These are phyloP conservation scores for Cynaeus angustus DNA, from an alignment of 2,888 invertebrate genomes.

Conservation along the genomic window DNA sequence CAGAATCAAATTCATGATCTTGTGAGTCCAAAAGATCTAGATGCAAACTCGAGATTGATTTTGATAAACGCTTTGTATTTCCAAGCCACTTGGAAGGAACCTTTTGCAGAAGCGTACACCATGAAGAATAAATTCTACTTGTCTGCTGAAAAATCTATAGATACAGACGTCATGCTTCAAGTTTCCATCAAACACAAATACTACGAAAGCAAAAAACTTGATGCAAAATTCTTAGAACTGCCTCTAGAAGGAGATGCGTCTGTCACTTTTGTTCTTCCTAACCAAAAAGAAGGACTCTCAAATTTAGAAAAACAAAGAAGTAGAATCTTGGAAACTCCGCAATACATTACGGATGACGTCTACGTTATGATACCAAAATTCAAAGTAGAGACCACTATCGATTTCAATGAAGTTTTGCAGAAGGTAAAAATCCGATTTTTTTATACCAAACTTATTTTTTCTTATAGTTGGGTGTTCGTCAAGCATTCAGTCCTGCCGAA, in stretches of 20 bases:
- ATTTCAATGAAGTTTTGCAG: slow-evolving; percentile 40
- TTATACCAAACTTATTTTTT: too few relatives aligned
- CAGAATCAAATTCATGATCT: slow-evolving; percentile 3
- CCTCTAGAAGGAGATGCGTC: slow-evolving; percentile 51
- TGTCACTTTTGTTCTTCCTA: slow-evolving; percentile 52
- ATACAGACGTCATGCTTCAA: not conserved
- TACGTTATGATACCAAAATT: slow-evolving; percentile 52
- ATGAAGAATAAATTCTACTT: not conserved
- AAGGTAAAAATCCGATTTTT: too few relatives aligned
- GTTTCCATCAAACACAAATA: not conserved
- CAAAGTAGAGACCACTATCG: slow-evolving; percentile 47
- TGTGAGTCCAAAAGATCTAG: not conserved
- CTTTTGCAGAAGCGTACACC: not conserved
- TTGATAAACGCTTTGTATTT: slow-evolving; percentile 10
- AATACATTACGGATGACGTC: slow-evolving; percentile 43
- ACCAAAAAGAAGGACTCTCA: slow-evolving; percentile 49
- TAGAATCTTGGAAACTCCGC: slow-evolving; percentile 43
- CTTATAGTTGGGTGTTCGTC: slow-evolving; percentile 46
- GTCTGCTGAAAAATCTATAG: not conserved
- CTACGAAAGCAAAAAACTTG: slow-evolving; percentile 50
- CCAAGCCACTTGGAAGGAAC: not conserved
- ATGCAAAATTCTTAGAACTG: slow-evolving; percentile 56
- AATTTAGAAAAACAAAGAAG: slow-evolving; percentile 46
- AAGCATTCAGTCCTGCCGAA: slow-evolving; percentile 32
- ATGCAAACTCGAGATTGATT: not conserved